Conservation (phyloP, 2,113 vertebrate genomes). For the Merops nubicus region DNA sequence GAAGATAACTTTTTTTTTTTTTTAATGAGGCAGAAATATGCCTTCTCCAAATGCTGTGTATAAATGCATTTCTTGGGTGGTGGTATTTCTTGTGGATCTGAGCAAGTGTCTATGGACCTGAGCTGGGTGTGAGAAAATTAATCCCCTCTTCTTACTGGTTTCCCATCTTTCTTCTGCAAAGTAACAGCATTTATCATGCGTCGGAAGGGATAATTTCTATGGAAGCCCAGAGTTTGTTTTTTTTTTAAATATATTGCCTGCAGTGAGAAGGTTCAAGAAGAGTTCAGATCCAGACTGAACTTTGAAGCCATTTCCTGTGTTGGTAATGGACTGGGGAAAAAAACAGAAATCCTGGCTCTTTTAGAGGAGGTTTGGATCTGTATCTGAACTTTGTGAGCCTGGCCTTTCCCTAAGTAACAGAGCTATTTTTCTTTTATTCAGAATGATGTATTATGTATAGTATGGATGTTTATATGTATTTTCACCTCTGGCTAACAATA, state of each 20-base stretch:
- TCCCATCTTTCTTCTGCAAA: neutral
- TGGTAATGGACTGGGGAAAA: neutral
- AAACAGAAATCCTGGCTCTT: constrained; percentile 7
- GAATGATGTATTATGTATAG: constrained; percentile 32
- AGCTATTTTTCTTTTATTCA: constrained; percentile 12
- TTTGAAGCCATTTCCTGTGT: constrained; percentile 27
- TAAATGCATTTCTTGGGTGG: neutral
- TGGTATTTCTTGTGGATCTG: neutral
- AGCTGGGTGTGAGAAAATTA: neutral
- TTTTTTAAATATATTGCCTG: neutral
- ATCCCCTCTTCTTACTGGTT: neutral
- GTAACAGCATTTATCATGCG: neutral
- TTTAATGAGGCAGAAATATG: neutral
- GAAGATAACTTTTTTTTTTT: neutral
- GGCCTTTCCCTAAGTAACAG: neutral
- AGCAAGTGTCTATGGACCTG: neutral
- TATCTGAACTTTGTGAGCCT: neutral
- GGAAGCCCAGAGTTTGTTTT: neutral
- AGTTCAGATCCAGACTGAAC: constrained; percentile 3
- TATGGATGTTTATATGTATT: constrained; percentile 37
- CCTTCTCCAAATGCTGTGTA: neutral
- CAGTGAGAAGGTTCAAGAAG: constrained; percentile 26
- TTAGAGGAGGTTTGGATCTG: constrained; percentile 5
- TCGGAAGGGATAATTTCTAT: neutral
- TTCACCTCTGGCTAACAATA: constrained; percentile 51